Conservation (phyloP, 2,797 vertebrate genomes). For the Catamblyrhynchus diadema region DNA sequence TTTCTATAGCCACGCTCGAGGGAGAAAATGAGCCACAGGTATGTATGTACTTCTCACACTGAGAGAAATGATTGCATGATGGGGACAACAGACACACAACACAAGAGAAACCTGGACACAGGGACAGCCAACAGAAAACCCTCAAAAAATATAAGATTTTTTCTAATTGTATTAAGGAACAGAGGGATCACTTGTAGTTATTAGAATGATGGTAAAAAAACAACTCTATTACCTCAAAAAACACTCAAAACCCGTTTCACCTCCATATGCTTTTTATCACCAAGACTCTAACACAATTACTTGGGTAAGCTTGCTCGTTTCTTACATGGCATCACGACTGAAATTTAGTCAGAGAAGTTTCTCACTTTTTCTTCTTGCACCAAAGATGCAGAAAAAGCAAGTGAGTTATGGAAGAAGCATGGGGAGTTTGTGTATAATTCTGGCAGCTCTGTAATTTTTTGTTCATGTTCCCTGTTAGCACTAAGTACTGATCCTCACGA, state of each 20-base stretch:
- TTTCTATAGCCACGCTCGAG: neutral
- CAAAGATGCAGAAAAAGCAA: neutral
- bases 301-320: neutral
- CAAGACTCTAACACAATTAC: neutral
- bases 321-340: accelerated
- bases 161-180: neutral
- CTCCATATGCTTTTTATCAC: neutral
- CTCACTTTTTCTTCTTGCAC: neutral
- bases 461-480: neutral
- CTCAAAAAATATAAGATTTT: neutral
- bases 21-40: neutral
- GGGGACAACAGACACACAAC: neutral
- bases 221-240: neutral
- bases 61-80: neutral
- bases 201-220: neutral
- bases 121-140: neutral
- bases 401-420: neutral
- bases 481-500: neutral
- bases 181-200: neutral
- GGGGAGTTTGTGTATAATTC: neutral
- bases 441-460: neutral
- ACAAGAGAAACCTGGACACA: neutral
- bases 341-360: neutral
- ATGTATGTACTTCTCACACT: neutral
- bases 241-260: accelerated